These are phyloP conservation scores for Lymantria dispar DNA, from an alignment of 2,888 invertebrate genomes.

Conservation along the genomic window DNA sequence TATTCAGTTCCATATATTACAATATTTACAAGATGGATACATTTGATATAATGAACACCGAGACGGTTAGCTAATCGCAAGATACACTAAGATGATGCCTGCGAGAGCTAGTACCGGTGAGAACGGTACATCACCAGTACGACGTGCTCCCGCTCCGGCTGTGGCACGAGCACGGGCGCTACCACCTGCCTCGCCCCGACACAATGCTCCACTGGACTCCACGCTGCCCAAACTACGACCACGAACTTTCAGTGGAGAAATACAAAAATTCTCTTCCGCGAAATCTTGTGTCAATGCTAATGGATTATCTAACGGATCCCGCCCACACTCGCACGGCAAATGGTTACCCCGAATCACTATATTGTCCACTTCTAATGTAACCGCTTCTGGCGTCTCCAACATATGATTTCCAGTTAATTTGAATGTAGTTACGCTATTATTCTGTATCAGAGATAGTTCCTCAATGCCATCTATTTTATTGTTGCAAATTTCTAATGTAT, in stretches of 20 bases:
- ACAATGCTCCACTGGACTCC: slow-evolving; percentile 57
- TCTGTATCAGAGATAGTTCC: slow-evolving; percentile 86
- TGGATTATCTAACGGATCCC: slow-evolving; percentile 89
- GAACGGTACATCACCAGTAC: slow-evolving; percentile 37
- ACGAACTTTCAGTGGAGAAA: slow-evolving; percentile 92
- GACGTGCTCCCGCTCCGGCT: slow-evolving; percentile 47
- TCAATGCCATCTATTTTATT: slow-evolving; percentile 93
- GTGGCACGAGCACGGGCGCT: slow-evolving; percentile 59
- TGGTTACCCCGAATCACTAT: slow-evolving; percentile 90
- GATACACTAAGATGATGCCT: slow-evolving; percentile 57
- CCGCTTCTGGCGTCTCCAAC: slow-evolving; percentile 88
- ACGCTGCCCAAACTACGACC: slow-evolving; percentile 87
- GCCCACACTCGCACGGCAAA: slow-evolving; percentile 94
- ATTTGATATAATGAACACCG: slow-evolving; percentile 67
- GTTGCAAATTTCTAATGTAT: slow-evolving; percentile 88
- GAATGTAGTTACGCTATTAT: slow-evolving; percentile 87
- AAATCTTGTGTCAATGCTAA: slow-evolving; percentile 86
- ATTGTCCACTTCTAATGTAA: slow-evolving; percentile 87
- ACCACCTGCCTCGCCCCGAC: slow-evolving; percentile 67
- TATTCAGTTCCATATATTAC: slow-evolving; percentile 70
- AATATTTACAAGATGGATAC: slow-evolving; percentile 75
- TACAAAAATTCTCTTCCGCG: slow-evolving; percentile 90
- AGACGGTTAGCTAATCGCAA: slow-evolving; percentile 68
- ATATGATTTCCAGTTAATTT: slow-evolving; percentile 93
- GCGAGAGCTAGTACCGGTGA: slow-evolving; percentile 48